Evolutionary conservation across 2,888 invertebrate genomes (phyloP), one percentile per base, ranked within the genome.

Genomic region (Hydrotaea diabolus): DNA sequence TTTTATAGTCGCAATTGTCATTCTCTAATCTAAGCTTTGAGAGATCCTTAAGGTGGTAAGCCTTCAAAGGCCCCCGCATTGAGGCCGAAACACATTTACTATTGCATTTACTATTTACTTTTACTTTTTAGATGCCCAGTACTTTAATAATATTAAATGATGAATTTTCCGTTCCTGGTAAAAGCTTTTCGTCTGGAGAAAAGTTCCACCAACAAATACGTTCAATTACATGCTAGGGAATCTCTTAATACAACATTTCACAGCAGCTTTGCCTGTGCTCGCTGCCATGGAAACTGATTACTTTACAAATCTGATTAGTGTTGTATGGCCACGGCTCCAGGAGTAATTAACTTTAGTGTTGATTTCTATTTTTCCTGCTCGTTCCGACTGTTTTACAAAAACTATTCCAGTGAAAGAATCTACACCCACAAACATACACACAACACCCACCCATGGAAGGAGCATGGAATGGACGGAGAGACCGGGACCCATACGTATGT

Each of bases 241-340:
- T 0, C 69, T 43, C 46, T 5, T 69, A 46, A 69, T 46, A 46
- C 46, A 69, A 23, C 69, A 46, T 69, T 69, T 46, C 9, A 15
- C 21, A 31, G 17, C 2, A 39, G 13, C 62, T 8, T 39, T 11
- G 69, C 23, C 17, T 4, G 43, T 43, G 15, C 19, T 39, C 69
- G 15, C 39, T 46, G 0, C 69, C 69, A 21, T 43, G 69, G 23
- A 13, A 69, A 69, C 69, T 69, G 43, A 69, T 69, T 69, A 69
- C 69, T 69, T 46, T 69, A 46, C 69, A 69, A 69, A 69, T 69
- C 69, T 46, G 69, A 69, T 69, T 69, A 69, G 69, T 69, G 46
- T 46, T 69, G 43, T 69, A 46, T 69, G 43, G 69, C 46, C 69
- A 43, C 69, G 23, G 69, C 39, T 69, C 15, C 69, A 69, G 69